These are phyloP conservation scores for Tillus elongatus DNA, from an alignment of 2,888 invertebrate genomes.

Conservation along the genomic window DNA sequence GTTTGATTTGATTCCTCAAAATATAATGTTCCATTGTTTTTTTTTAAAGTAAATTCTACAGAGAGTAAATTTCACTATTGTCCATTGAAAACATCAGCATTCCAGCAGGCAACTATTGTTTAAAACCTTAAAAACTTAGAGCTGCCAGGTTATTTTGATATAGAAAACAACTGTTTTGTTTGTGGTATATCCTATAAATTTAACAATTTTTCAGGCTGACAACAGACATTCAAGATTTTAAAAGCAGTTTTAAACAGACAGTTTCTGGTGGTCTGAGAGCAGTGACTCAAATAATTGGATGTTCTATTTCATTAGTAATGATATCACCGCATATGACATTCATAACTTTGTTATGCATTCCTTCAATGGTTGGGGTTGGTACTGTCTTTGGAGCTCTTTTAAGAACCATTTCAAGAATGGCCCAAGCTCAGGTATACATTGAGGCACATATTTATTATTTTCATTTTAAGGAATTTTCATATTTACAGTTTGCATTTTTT, in stretches of 20 bases:
- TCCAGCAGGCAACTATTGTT: no score
- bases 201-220: slow-evolving; percentile 70
- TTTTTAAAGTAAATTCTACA: no score
- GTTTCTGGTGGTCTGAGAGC: slow-evolving; percentile 88
- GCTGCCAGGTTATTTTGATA: no score
- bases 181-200: slow-evolving; percentile 10
- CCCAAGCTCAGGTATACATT: slow-evolving; percentile 67
- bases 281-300: slow-evolving; percentile 73
- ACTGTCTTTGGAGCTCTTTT: slow-evolving; percentile 72
- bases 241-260: slow-evolving; percentile 89
- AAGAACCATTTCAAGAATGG: slow-evolving; percentile 64
- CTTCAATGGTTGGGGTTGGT: slow-evolving; percentile 77
- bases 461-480: no score
- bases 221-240: slow-evolving; percentile 93
- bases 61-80: no score
- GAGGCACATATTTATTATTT: no score
- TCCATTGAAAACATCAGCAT: no score
- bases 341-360: slow-evolving; percentile 75
- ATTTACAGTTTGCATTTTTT: no score
- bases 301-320: slow-evolving; percentile 65
- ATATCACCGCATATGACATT: slow-evolving; percentile 88
- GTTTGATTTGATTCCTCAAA: no score
- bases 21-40: no score
- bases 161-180: no score
- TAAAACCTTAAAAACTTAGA: no score